Percentiles rank a stretch among this genome's conserved stretches.
Evolutionary conservation across 2,888 invertebrate species (phyloP).

Genomic region (Drosophila pseudotalamancana): DNA sequence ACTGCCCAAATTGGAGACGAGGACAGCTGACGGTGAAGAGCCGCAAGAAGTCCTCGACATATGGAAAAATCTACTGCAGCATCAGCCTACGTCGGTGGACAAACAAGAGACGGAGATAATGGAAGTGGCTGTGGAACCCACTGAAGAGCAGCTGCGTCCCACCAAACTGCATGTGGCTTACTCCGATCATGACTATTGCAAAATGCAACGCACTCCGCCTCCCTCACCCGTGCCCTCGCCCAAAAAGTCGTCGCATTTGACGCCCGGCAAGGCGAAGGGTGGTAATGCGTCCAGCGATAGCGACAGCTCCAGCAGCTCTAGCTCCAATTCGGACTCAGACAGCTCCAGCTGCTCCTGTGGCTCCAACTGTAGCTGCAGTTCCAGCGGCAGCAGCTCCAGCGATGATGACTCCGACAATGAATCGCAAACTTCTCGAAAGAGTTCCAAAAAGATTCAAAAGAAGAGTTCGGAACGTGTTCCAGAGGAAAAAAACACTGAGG

Average conservation of each 20-base stretch:
- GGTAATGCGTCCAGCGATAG: slow-evolving; percentile 83
- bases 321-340: slow-evolving; percentile 90
- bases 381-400: slow-evolving; percentile 86
- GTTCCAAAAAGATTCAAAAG: slow-evolving; percentile 79
- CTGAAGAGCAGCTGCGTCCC: slow-evolving; percentile 51
- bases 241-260: slow-evolving; percentile 25
- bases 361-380: slow-evolving; percentile 92
- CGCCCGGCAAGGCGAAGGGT: slow-evolving; percentile 16
- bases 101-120: slow-evolving; percentile 18
- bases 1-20: slow-evolving; percentile 20
- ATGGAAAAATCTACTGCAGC: slow-evolving; percentile 81
- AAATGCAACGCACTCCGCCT: slow-evolving; percentile 82
- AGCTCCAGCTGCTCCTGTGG: slow-evolving; percentile 93
- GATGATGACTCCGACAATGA: slow-evolving; percentile 88
- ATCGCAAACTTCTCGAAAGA: slow-evolving; percentile 83
- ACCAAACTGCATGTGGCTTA: slow-evolving; percentile 86
- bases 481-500: slow-evolving; percentile 29
- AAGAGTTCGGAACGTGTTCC: slow-evolving; percentile 61
- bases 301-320: slow-evolving; percentile 88
- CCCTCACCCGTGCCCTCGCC: slow-evolving; percentile 43
- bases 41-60: slow-evolving; percentile 71
- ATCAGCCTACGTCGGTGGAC: slow-evolving; percentile 39
- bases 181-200: slow-evolving; percentile 92
- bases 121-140: slow-evolving; percentile 39
- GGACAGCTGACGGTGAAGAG: slow-evolving; percentile 24